A percentile compares a stretch with the other conserved stretches of the same genome.
These are phyloP conservation scores for Rhingia rostrata DNA, from an alignment of 2,888 invertebrate genomes.

Conservation along the genomic window DNA sequence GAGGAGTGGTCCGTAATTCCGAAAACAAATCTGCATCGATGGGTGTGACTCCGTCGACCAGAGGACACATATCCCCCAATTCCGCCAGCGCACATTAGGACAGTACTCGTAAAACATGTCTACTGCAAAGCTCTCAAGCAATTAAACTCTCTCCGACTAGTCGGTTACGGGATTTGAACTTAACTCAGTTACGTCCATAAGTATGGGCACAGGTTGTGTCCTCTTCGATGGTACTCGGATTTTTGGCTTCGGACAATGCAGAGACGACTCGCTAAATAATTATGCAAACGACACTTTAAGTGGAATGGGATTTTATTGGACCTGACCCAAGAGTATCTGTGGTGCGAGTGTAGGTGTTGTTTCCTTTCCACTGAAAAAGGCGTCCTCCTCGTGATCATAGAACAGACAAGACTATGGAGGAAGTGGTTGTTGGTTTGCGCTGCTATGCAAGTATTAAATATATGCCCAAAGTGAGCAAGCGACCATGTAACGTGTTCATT, in stretches of 20 bases:
- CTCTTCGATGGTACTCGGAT: conserved; percentile 4
- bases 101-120: conserved; percentile 24
- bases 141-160: conserved; percentile 48
- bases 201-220: conserved; percentile 50
- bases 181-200: conserved; percentile 36
- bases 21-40: conserved; percentile 39
- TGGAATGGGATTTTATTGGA: conserved; percentile 52
- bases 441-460: conserved; percentile 22
- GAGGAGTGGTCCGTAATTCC: too few species aligned
- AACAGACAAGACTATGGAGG: conserved; percentile 46
- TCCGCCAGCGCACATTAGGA: conserved; percentile 12
- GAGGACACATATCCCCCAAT: conserved; percentile 10
- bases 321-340: conserved; percentile 44
- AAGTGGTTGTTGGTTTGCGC: conserved; percentile 43
- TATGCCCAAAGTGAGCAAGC: conserved; percentile 28
- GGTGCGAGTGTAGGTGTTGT: background rate
- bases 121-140: conserved; percentile 29
- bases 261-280: conserved; percentile 42
- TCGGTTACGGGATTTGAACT: conserved; percentile 42
- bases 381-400: conserved; percentile 49
- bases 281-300: conserved; percentile 62
- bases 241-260: conserved; percentile 41
- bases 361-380: conserved; percentile 3
- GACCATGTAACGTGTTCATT: conserved; percentile 59
- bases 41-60: conserved; percentile 6